Conservation (phyloP, 1,140 invertebrate genomes). For the Neuroterus valhalla region DNA sequence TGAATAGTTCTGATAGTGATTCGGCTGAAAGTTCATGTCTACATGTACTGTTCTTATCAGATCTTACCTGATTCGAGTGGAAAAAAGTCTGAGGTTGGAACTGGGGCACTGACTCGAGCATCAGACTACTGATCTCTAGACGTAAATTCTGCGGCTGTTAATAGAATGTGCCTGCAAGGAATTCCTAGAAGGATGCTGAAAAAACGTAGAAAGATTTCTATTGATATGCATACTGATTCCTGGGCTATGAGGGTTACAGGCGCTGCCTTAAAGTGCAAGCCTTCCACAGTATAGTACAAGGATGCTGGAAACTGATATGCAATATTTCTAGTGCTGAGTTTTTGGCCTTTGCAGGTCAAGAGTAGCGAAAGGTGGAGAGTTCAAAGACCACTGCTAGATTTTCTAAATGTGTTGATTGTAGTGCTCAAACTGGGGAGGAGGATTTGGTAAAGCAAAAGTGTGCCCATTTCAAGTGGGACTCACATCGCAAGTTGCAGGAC, state of each 20-base stretch:
- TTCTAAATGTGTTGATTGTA: constrained; percentile 28
- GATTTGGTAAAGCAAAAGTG: constrained; percentile 28
- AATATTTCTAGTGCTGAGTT: constrained; percentile 51
- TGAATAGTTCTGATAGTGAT: too few species aligned
- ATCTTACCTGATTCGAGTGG: constrained; percentile 77
- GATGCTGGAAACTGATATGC: constrained; percentile 57
- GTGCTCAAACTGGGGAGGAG: constrained; percentile 41
- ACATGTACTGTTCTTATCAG: too few species aligned
- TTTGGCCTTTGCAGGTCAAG: constrained; percentile 43
- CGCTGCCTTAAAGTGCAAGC: constrained; percentile 68
- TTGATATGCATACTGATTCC: constrained; percentile 78
- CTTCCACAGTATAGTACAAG: constrained; percentile 52
- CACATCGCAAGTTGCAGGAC: neutral
- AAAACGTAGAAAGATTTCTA: constrained; percentile 74
- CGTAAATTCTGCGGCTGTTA: constrained; percentile 54
- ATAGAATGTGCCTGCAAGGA: constrained; percentile 68
- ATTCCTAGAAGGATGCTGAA: constrained; percentile 73
- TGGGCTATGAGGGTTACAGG: constrained; percentile 77
- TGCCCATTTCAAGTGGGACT: neutral
- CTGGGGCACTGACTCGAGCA: constrained; percentile 57
- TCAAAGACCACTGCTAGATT: constrained; percentile 55
- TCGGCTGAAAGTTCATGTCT: too few species aligned
- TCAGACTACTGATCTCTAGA: constrained; percentile 60
- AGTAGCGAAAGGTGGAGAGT: constrained; percentile 39
- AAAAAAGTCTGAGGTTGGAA: constrained; percentile 77